Base-by-base conservation (phyloP, 1,140 invertebrate species). In the Leptestheria dahalacensis region DNA sequence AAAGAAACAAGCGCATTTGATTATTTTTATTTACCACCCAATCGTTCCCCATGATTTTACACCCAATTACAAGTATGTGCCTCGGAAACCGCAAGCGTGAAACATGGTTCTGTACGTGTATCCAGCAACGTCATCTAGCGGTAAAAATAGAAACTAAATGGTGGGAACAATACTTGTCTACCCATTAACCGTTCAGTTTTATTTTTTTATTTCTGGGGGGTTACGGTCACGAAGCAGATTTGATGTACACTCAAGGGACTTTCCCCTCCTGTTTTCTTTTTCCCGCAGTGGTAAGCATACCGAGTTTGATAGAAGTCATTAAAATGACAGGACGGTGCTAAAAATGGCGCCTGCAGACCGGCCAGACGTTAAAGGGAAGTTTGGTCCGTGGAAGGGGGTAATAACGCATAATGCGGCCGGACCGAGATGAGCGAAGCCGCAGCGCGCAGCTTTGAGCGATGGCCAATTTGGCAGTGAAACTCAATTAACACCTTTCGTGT, bases 401-500 rank as follows among this genome's bases (percentile, higher is more conserved):
- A 41, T 41, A 41, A 41, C 15, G 33, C 33, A 41, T 41, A 41
- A 41, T 41, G 33, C 33, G 33, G 6, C 15, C 33, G 33, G 33
- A 41, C 33, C 6, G 33, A 41, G 33, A 41, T 41, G 33, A 41
- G 33, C n/a, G 33, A 15, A 41, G 33, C 33, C 33, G 33, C 33
- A 29, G 26, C 53, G n/a, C n/a, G n/a, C n/a, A n/a, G n/a, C n/a
- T n/a, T n/a, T 33, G 33, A 55, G 33, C 53, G 53, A 55, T 33
- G 26, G 33, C 53, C 53, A 55, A 55, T 29, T 55, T 26, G 33
- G 53, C 53, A 55, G 53, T 28, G 26, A 55, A 55, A 55, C 53
- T 55, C 53, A 55, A 55, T 55, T 55, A 55, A 55, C 53, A 55
- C 53, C 53, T 55, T 55, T 33, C 53, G 53, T 55, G 53, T 55